Percentiles rank a stretch among this genome's conserved stretches.
Evolutionary conservation across 2,113 vertebrate species (phyloP).

Genomic region (Cathartes aura): DNA sequence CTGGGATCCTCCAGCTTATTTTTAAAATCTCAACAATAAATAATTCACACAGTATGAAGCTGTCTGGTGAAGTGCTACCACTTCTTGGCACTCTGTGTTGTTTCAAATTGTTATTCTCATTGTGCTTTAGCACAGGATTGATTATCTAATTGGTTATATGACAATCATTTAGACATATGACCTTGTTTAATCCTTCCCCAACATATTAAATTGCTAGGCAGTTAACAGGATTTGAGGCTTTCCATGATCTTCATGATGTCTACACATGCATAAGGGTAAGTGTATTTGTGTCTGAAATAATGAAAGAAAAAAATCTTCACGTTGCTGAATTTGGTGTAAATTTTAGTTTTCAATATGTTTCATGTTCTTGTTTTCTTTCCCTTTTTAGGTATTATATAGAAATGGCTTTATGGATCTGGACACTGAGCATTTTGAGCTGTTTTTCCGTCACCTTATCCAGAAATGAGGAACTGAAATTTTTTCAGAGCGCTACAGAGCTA

Average conservation of each 20-base stretch:
- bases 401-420: conserved; percentile 77
- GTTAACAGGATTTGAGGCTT: background rate
- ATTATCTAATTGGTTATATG: conserved; percentile 2
- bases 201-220: background rate
- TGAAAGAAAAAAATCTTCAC: background rate
- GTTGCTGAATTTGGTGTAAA: background rate
- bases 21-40: background rate
- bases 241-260: background rate
- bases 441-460: conserved; percentile 35
- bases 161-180: background rate
- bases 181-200: background rate
- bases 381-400: conserved; percentile 53
- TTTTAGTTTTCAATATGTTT: background rate
- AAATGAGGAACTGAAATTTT: conserved; percentile 58
- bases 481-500: conserved; percentile 78
- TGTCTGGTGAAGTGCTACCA: background rate
- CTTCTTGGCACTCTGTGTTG: background rate
- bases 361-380: background rate
- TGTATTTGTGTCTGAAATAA: background rate
- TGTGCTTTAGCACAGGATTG: background rate
- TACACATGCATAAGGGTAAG: background rate
- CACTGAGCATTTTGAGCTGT: conserved; percentile 60
- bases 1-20: background rate
- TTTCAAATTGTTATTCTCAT: background rate
- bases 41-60: background rate